phyloP scores from a whole-genome alignment of 2,797 vertebrate genomes.

The Champsocephalus gunnari region DNA sequence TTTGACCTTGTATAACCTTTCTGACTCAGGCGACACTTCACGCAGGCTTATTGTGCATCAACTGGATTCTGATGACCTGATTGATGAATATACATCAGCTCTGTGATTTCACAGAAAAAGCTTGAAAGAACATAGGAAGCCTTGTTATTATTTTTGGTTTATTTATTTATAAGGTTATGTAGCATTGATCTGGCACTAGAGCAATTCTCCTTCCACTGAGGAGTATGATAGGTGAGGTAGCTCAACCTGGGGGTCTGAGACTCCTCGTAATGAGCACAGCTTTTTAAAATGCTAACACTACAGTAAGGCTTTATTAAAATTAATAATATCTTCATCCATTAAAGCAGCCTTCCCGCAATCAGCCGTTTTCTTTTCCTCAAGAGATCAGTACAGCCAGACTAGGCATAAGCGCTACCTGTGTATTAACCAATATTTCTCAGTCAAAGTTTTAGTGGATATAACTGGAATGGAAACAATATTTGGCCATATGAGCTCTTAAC shows the following conservation, averaged over 20 bases:
- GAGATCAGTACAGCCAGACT: too few relatives aligned
- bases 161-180: not conserved
- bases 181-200: not conserved
- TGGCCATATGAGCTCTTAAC: too few relatives aligned
- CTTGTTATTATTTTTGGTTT: not conserved
- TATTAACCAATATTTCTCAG: too few relatives aligned
- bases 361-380: too few relatives aligned
- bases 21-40: constrained; percentile 11
- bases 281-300: too few relatives aligned
- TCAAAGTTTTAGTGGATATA: too few relatives aligned
- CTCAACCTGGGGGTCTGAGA: not conserved
- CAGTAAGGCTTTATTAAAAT: too few relatives aligned
- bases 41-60: constrained; percentile 23
- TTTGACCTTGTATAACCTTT: constrained; percentile 33
- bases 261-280: not conserved
- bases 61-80: constrained; percentile 23
- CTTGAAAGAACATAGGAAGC: not conserved
- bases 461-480: too few relatives aligned
- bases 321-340: too few relatives aligned
- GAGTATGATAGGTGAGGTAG: not conserved
- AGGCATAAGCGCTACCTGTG: too few relatives aligned
- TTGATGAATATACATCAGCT: constrained; percentile 35
- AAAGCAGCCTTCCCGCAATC: too few relatives aligned
- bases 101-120: not conserved
- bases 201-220: not conserved